phyloP scores from a whole-genome alignment of 2,888 invertebrate species.

The Octodonta nipae region DNA sequence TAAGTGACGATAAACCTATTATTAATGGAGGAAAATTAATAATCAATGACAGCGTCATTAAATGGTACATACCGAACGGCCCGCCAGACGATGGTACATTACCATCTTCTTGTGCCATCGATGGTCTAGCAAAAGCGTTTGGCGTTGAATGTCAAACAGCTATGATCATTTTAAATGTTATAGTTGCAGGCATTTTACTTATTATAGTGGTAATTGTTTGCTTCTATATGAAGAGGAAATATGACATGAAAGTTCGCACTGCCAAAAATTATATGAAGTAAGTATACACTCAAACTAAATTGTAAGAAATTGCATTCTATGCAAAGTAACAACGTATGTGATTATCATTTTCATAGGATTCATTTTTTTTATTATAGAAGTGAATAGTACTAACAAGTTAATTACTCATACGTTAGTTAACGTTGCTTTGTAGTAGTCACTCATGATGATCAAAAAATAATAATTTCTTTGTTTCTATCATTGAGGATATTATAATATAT shows the following conservation, averaged over 20 bases:
- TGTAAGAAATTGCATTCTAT: too few species aligned
- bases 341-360: too few species aligned
- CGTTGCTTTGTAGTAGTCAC: too few species aligned
- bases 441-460: too few species aligned
- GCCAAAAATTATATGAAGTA: constrained; percentile 58
- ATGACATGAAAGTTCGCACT: constrained; percentile 50
- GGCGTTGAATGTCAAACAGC: constrained; percentile 61
- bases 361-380: too few species aligned
- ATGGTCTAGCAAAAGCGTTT: constrained; percentile 52
- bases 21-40: constrained; percentile 40
- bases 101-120: constrained; percentile 50
- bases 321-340: too few species aligned
- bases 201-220: constrained; percentile 36
- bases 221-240: constrained; percentile 54
- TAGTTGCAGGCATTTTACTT: constrained; percentile 43
- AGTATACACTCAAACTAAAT: constrained; percentile 4
- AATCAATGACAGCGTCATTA: constrained; percentile 42
- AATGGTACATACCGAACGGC: constrained; percentile 51
- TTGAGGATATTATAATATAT: too few species aligned
- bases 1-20: constrained; percentile 35
- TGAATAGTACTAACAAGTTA: too few species aligned
- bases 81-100: constrained; percentile 57
- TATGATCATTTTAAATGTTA: constrained; percentile 49
- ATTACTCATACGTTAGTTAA: too few species aligned
- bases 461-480: too few species aligned